A percentile compares a stretch with the other conserved stretches of the same genome.
phyloP scores from a whole-genome alignment of 2,113 vertebrate species.

The Trinectes maculatus region DNA sequence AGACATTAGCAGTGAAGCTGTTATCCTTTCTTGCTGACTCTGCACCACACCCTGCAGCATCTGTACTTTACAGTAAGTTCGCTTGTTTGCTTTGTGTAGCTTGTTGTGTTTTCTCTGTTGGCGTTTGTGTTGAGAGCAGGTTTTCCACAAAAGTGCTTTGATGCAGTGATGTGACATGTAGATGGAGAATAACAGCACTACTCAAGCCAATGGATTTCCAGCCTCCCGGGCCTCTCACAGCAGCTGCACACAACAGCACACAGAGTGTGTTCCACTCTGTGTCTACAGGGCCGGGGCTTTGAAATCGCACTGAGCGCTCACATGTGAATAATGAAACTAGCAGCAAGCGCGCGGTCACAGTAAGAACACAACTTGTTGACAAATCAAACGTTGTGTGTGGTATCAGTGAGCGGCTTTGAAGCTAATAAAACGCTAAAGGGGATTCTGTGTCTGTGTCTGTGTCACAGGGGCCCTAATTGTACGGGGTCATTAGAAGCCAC shows the following conservation, averaged over 20 bases:
- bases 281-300: conserved; percentile 34
- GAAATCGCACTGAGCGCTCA: conserved; percentile 29
- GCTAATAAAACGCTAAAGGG: conserved; percentile 48
- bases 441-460: conserved; percentile 54
- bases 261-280: not conserved
- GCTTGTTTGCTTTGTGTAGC: conserved; percentile 16
- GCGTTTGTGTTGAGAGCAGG: conserved; percentile 7
- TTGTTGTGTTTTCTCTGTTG: too few relatives aligned
- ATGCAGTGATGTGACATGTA: conserved; percentile 34
- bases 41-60: not conserved
- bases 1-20: not conserved
- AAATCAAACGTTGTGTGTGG: conserved; percentile 53
- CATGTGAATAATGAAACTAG: conserved; percentile 64
- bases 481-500: conserved; percentile 41
- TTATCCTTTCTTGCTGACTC: conserved; percentile 1
- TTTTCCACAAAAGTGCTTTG: conserved; percentile 49
- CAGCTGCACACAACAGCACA: conserved; percentile 17
- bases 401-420: conserved; percentile 65
- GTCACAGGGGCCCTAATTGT: conserved; percentile 60
- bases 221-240: conserved; percentile 14
- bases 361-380: conserved; percentile 52
- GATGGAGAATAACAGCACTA: conserved; percentile 44
- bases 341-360: conserved; percentile 28
- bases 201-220: conserved; percentile 46
- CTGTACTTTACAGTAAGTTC: not conserved